Evolutionary conservation across 1,140 invertebrate species (phyloP).

Genomic region (Globodera rostochiensis): DNA sequence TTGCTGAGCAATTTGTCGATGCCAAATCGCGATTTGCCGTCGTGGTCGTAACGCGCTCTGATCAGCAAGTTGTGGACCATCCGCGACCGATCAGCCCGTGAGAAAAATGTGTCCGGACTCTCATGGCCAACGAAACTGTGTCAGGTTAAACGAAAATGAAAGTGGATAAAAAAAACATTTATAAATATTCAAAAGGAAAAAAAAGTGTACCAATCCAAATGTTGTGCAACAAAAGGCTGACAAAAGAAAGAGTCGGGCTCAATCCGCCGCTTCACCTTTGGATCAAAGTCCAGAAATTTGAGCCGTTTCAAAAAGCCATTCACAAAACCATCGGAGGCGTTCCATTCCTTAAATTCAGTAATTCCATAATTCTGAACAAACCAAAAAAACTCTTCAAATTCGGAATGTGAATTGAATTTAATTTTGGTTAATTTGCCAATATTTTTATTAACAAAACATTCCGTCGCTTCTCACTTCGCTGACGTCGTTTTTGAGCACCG

Average conservation of each 20-base stretch:
- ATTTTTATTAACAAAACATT: too few relatives aligned
- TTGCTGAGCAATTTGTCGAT: conserved; percentile 84
- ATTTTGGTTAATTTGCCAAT: too few relatives aligned
- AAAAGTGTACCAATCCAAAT: conserved; percentile 46
- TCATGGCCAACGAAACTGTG: conserved; percentile 56
- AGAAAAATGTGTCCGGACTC: conserved; percentile 76
- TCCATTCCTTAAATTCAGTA: conserved; percentile 35
- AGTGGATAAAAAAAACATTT: not conserved
- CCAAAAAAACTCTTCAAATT: too few relatives aligned
- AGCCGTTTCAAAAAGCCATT: conserved; percentile 51
- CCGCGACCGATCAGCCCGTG: conserved; percentile 81
- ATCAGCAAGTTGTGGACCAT: conserved; percentile 89
- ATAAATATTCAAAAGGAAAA: conserved; percentile 3
- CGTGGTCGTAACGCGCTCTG: conserved; percentile 53
- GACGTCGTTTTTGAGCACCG: conserved; percentile 79
- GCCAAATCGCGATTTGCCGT: conserved; percentile 69
- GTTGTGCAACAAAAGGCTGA: conserved; percentile 57
- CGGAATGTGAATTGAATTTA: too few relatives aligned
- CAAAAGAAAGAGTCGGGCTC: conserved; percentile 62
- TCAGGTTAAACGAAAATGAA: conserved; percentile 11
- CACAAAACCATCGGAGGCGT: conserved; percentile 56
- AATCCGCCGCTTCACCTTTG: conserved; percentile 50
- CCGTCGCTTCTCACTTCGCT: conserved; percentile 37
- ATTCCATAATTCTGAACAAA: too few relatives aligned
- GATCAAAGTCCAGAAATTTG: conserved; percentile 58